Evolutionary conservation across 2,797 vertebrate species (phyloP), one percentile per base, ranked within the genome.

Genomic region (Cichlasoma orientale): DNA sequence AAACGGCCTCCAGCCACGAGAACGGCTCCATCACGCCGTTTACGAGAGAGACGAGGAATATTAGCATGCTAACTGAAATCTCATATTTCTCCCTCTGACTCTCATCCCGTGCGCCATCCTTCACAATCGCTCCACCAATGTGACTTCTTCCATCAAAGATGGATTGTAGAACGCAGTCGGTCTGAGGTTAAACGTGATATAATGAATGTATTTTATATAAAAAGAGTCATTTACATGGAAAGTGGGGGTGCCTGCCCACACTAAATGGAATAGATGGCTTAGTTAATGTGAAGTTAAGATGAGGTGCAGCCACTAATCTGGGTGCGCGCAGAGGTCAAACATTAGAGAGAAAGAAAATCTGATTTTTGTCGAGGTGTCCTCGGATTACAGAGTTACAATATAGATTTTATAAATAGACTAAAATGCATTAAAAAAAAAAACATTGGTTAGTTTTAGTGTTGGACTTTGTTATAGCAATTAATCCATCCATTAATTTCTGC

Each of bases 1-100:
- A 92, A 89, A 89, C 77, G 66, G 89, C 82, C 84, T 86, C 76
- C 87, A 92, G 86, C 91, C 88, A 92, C 70, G 78, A 84, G 74
- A 74, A 72, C 44, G 47, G 73, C 86, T 93, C 85, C 80, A 82
- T 86, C 86, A 73, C 27, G 57, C 84, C 77, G 72, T 84, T 87
- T 90, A 80, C 1, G 71, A 86, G 74, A 18, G 59, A 82, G 84
- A 86, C n/a, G n/a, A 79, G 85, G 89, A 84, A 81, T 89, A 90
- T 87, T 84, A 83, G 75, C 75, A 72, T 23, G 76, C 78, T 23
- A 18, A 80, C 61, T 74, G 76, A 79, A 79, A 80, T 79, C 75
- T 72, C 79, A 56, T 84, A 84, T 86, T 83, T 90, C 79, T 83
- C 72, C n/a, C 47, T 11, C 25, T 18, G 55, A 33, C 80, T 70